These are phyloP conservation scores for Cataglyphis hispanica DNA, from an alignment of 1,140 invertebrate genomes.

Conservation along the genomic window DNA sequence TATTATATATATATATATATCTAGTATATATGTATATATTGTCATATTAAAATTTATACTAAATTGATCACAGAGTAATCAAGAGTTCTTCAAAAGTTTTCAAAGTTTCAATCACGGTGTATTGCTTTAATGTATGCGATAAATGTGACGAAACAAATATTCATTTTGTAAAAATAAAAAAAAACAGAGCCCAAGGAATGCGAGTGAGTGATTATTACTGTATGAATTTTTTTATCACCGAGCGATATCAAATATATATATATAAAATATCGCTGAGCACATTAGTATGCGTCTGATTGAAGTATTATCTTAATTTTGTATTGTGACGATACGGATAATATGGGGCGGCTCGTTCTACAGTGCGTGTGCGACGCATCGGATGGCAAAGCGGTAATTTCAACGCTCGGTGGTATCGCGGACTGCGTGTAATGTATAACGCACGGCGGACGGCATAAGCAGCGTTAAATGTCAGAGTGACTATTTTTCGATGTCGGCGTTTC, in stretches of 20 bases:
- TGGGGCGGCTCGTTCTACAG: background rate
- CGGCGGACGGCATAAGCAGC: background rate
- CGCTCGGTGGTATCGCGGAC: conserved; percentile 8
- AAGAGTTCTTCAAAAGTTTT: background rate
- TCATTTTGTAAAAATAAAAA: background rate
- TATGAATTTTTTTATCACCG: background rate
- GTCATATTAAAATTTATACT: background rate
- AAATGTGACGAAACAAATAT: background rate
- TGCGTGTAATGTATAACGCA: background rate
- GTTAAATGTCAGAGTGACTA: conserved; percentile 27
- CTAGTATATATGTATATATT: too few relatives aligned
- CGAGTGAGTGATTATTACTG: background rate
- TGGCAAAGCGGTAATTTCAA: conserved; percentile 45
- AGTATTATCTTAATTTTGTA: background rate
- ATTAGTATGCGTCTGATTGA: background rate
- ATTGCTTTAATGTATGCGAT: background rate
- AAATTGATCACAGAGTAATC: background rate
- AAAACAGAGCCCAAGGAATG: background rate
- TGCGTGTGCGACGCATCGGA: background rate
- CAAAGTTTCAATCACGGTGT: background rate
- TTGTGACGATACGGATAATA: background rate
- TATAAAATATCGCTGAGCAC: background rate
- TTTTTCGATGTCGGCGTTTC: conserved; percentile 57
- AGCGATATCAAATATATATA: background rate
- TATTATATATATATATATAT: background rate